Base-by-base conservation (phyloP, 1,140 invertebrate species). In the Drosophila varians region DNA sequence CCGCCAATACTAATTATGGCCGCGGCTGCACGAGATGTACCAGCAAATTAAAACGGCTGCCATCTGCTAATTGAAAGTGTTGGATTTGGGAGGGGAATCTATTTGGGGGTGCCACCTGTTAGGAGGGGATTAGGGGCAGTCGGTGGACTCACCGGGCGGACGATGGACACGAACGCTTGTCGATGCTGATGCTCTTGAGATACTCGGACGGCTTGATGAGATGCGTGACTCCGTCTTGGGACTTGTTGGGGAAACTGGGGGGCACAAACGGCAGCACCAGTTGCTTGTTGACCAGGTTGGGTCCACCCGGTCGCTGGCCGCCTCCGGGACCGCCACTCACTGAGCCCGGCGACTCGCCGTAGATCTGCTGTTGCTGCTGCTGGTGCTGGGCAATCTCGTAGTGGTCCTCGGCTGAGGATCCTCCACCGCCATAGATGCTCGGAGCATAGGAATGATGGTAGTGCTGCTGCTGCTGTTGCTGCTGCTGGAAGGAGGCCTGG, bases 141-240 rank as follows among this genome's bases (percentile, higher is more conserved):
- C 34, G 12, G n/a, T 12, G 25, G 62, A 83, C 90, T 91, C 68
- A 91, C 90, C 90, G 90, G 84, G 92, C 92, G 79, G 93, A 91
- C 83, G 92, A 91, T 90, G 92, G 89, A 76, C 91, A 87, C 72
- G 92, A 93, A 91, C 93, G 92, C 90, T 93, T 93, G 91, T 94
- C 94, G 60, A 64, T 64, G 90, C 94, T 93, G 90, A 97, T 96
- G 86, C 95, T 96, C 77, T 95, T 94, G 58, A 98, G 92, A 91
- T 98, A 98, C 91, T 98, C 97, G 28, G 96, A 97, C 36, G 97
- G 97, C 89, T 98, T 98, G 84, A 98, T 97, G 40, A 98, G 93
- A 36, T 95, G 94, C 89, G 97, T 95, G 47, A 95, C 94, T 47
- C 89, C 90, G 77, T 94, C 93, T 62, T 93, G 92, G 19, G 93